Conservation (phyloP, 2,797 vertebrate genomes). For the Syngnathus rostellatus region DNA sequence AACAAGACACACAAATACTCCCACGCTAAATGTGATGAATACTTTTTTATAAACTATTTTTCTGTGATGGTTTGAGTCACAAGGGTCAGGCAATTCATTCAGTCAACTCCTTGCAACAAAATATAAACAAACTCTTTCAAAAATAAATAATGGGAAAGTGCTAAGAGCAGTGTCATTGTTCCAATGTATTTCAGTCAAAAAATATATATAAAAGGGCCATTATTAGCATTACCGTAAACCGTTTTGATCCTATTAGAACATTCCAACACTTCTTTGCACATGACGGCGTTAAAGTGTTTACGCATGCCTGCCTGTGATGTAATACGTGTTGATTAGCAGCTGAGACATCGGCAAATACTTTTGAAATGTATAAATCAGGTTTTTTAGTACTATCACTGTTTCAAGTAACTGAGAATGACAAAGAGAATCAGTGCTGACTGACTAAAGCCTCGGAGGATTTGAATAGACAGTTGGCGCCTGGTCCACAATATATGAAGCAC, state of each 20-base stretch:
- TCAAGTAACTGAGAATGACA: neutral
- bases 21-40: too few relatives aligned
- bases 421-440: slow-evolving; percentile 34
- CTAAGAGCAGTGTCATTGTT: slow-evolving; percentile 1
- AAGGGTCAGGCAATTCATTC: neutral
- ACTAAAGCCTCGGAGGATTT: slow-evolving; percentile 15
- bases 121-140: neutral
- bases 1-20: too few relatives aligned
- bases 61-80: neutral
- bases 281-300: slow-evolving; percentile 12
- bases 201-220: neutral
- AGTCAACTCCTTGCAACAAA: neutral
- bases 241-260: slow-evolving; percentile 42
- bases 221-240: slow-evolving; percentile 22
- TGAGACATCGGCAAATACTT: neutral
- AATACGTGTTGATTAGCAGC: slow-evolving; percentile 28
- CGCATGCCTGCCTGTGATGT: neutral
- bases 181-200: slow-evolving; percentile 17
- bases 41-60: too few relatives aligned
- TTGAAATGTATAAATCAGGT: neutral
- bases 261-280: slow-evolving; percentile 21
- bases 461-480: neutral
- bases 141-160: slow-evolving; percentile 9
- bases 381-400: neutral
- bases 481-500: neutral